These are phyloP conservation scores for Tenthredo notha DNA, from an alignment of 2,888 invertebrate genomes.

Conservation along the genomic window DNA sequence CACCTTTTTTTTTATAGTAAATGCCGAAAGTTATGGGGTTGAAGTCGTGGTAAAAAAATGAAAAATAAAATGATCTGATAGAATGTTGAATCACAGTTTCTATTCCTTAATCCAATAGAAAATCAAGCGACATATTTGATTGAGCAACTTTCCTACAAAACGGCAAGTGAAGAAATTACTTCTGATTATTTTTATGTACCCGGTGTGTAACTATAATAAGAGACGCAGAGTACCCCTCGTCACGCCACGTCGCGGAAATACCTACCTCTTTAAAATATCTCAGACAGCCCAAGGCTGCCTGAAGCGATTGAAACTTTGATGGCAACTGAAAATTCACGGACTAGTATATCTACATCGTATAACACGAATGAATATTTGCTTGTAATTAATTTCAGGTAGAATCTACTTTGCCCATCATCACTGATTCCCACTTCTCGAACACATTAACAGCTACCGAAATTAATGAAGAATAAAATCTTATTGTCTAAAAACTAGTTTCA, in stretches of 20 bases:
- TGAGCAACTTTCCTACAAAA: not conserved
- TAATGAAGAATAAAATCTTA: not conserved
- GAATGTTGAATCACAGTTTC: not conserved
- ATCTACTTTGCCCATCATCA: not conserved
- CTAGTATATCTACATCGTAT: not conserved
- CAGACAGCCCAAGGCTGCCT: conserved; percentile 8
- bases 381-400: conserved; percentile 4
- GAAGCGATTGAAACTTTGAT: conserved; percentile 12
- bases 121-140: not conserved
- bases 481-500: not conserved
- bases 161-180: conserved; percentile 11
- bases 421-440: not conserved
- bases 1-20: not conserved
- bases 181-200: conserved; percentile 20
- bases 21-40: not conserved
- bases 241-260: conserved; percentile 18
- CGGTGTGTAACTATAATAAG: not conserved
- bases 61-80: no score
- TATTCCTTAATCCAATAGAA: not conserved
- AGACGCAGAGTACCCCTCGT: conserved; percentile 10
- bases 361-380: not conserved
- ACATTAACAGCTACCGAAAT: not conserved
- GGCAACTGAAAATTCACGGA: conserved; percentile 18
- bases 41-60: not conserved
- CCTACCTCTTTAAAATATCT: conserved; percentile 1